Evolutionary conservation across 2,888 invertebrate species (phyloP).

Genomic region (Oxystoma pomonae): DNA sequence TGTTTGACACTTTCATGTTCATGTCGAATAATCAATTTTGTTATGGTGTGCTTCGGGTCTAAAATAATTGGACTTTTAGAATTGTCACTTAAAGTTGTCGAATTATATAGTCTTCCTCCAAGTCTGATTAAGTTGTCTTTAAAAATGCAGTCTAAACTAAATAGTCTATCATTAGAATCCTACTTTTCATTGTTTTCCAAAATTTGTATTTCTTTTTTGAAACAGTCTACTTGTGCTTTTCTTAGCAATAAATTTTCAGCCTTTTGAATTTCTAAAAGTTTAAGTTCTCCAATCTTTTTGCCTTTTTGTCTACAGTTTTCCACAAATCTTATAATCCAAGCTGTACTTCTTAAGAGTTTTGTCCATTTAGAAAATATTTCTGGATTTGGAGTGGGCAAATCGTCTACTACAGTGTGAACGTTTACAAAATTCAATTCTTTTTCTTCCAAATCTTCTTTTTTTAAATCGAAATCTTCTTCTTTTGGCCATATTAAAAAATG

Average conservation of each 20-base stretch:
- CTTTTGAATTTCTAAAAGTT: background rate
- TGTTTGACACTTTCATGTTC: conserved; percentile 2
- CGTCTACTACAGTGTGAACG: background rate
- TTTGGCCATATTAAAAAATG: background rate
- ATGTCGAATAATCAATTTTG: conserved; percentile 1
- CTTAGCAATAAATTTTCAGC: background rate
- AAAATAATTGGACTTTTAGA: background rate
- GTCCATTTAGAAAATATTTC: conserved; percentile 6
- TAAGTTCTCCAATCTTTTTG: background rate
- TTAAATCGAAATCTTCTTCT: background rate
- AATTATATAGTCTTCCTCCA: background rate
- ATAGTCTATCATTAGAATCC: background rate
- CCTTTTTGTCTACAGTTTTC: background rate
- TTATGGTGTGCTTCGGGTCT: conserved; percentile 2
- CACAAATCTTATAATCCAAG: conserved; percentile 1
- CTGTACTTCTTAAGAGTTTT: conserved; percentile 2
- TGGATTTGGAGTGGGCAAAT: background rate
- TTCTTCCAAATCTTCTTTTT: background rate
- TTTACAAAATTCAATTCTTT: background rate
- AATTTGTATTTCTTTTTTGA: background rate
- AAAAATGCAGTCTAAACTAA: background rate
- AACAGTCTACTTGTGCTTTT: background rate
- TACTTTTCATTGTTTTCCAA: background rate
- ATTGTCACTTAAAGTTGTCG: background rate
- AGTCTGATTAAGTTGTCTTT: background rate